phyloP scores from a whole-genome alignment of 2,888 invertebrate genomes.

The Eugnorisma glareosa region DNA sequence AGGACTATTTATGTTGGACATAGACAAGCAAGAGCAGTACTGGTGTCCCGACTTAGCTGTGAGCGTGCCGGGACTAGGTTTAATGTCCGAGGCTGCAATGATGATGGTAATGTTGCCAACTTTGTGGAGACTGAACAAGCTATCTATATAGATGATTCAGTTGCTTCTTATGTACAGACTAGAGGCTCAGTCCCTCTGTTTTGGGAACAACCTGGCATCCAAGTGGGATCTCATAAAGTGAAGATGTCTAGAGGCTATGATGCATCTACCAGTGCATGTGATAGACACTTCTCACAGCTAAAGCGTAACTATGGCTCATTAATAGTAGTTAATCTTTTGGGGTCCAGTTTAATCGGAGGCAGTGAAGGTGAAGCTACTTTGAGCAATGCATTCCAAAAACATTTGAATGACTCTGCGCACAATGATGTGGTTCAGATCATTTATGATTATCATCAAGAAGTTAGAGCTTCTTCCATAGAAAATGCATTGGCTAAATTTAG shows the following conservation, averaged over 20 bases:
- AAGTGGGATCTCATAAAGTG: conserved; percentile 99
- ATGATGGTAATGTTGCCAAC: conserved; percentile 99
- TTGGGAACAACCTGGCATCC: conserved; percentile 99
- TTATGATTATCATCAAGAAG: conserved; percentile 99
- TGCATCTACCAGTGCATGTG: conserved; percentile 97
- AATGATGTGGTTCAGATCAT: conserved; percentile 96
- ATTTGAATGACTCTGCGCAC: conserved; percentile 95
- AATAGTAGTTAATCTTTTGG: conserved; percentile 97
- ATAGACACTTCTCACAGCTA: conserved; percentile 96
- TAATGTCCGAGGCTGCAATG: conserved; percentile 99
- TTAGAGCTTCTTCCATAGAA: conserved; percentile 94
- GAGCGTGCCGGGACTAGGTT: conserved; percentile 99
- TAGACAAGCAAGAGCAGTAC: conserved; percentile 97
- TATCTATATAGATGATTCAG: conserved; percentile 96
- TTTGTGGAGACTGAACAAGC: conserved; percentile 99
- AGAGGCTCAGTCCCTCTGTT: conserved; percentile 99
- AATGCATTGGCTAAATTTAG: conserved; percentile 95
- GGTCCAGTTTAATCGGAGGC: conserved; percentile 96
- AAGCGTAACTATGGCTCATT: conserved; percentile 97
- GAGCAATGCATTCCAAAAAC: conserved; percentile 98
- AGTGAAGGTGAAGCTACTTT: conserved; percentile 99
- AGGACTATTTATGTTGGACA: conserved; percentile 99
- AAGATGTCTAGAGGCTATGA: conserved; percentile 98
- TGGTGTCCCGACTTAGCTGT: conserved; percentile 98
- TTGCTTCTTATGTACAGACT: conserved; percentile 97